Base-by-base conservation (phyloP, 1,140 invertebrate genomes). In the Drosophila rhopaloa region DNA sequence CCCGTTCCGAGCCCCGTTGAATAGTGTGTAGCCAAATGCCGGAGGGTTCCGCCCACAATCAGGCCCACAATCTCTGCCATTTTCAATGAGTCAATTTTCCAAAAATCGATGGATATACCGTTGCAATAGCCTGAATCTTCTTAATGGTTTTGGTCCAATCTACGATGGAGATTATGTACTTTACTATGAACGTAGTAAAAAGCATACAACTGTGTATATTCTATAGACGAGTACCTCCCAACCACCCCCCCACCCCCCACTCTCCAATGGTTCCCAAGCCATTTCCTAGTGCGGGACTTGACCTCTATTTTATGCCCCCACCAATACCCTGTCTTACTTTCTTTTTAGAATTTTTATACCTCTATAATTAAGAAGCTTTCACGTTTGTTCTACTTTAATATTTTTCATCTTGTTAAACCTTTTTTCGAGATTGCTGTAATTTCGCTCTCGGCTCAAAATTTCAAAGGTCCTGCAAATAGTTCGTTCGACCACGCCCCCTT, bases 91-190 rank as follows among this genome's bases (percentile, higher is more conserved):
- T 32, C 5, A 10, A 16, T 35, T 51, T 51, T 19, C 43, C 9
- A 44, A 19, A 19, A 13, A 48, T 24, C 24, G 55, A 37, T 38
- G 35, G 58, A 84, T 76, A 81, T 82, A 81, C 84, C 82, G 76
- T 72, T 76, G 85, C 90, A 91, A 71, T 81, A 86, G 90, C 79
- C 72, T 80, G 91, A 91, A 91, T 92, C 91, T 86, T 80, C 84
- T 91, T 92, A 92, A 92, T 92, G 91, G 91, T 92, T 92, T 92
- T 92, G 85, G 91, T 91, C 91, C 91, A 91, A 91, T 91, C 88
- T 91, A 86, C 91, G 70, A 91, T 91, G 90, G 90, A 91, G 82
- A 92, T 92, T 92, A 92, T 92, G 91, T 92, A 92, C 91, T 92
- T 92, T 92, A 92, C 90, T 92, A 92, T 92, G 91, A 92, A 91